These are phyloP conservation scores for Alectoris magna DNA, from an alignment of 2,797 vertebrate genomes.

Conservation along the genomic window DNA sequence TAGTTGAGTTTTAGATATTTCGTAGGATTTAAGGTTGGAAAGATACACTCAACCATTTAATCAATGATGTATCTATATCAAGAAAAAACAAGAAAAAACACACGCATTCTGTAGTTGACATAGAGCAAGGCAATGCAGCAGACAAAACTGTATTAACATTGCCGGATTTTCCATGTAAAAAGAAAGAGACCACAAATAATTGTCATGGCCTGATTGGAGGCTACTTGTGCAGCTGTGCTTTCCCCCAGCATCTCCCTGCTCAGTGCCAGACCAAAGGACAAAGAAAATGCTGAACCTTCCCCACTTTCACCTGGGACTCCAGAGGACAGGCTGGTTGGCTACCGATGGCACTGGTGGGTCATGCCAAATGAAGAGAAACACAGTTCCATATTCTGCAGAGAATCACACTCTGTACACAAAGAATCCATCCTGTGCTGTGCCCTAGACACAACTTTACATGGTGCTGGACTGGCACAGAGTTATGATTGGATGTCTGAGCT, in stretches of 20 bases:
- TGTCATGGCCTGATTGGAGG: fast-evolving
- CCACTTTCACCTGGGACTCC: background rate
- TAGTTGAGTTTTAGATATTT: background rate
- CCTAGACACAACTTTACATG: background rate
- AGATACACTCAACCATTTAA: background rate
- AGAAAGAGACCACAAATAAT: background rate
- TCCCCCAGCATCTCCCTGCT: background rate
- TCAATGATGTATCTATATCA: background rate
- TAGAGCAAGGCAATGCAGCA: background rate
- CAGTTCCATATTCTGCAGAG: background rate
- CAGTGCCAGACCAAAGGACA: fast-evolving
- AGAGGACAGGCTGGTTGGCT: fast-evolving
- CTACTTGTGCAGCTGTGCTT: background rate
- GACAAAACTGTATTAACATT: background rate
- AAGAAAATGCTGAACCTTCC: background rate
- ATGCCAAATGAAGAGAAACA: background rate
- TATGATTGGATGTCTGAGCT: background rate
- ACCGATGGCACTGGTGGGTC: fast-evolving
- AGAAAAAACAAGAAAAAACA: background rate
- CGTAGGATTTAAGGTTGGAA: background rate
- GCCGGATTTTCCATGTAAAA: background rate
- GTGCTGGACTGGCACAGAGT: background rate
- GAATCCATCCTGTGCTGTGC: background rate
- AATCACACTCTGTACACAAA: fast-evolving
- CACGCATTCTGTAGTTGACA: fast-evolving